Evolutionary conservation across 2,797 vertebrate genomes (phyloP).

Genomic region (Xenopus petersii): DNA sequence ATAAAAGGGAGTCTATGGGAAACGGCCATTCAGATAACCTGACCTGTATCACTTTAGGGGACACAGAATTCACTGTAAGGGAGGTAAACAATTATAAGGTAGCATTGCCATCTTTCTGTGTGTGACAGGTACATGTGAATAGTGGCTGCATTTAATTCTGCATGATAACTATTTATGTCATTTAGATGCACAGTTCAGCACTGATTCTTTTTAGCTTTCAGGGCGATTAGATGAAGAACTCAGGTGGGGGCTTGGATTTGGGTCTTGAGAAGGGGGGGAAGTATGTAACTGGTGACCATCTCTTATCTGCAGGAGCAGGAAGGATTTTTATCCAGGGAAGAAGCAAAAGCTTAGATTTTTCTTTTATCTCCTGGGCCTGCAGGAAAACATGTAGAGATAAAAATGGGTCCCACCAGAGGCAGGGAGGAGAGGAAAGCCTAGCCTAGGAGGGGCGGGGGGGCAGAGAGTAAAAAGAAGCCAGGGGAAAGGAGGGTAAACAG

Average conservation of each 20-base stretch:
- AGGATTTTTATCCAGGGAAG: slow-evolving; percentile 42
- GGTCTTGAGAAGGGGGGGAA: slow-evolving; percentile 27
- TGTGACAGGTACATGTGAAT: neutral
- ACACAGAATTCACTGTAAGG: no score
- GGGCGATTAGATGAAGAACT: slow-evolving; percentile 31
- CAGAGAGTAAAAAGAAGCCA: slow-evolving; percentile 1
- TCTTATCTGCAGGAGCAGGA: slow-evolving; percentile 47
- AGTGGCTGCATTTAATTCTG: neutral
- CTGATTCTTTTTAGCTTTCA: slow-evolving; percentile 2
- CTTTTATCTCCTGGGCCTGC: slow-evolving; percentile 44
- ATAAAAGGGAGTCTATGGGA: no score
- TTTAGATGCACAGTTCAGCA: slow-evolving; percentile 11
- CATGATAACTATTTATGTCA: neutral
- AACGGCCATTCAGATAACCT: no score
- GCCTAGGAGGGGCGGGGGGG: neutral
- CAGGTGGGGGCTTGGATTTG: slow-evolving; percentile 28
- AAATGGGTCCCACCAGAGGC: slow-evolving; percentile 39
- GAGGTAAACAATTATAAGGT: no score
- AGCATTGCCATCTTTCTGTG: neutral
- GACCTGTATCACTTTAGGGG: no score
- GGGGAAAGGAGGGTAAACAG: no score
- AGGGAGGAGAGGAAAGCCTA: neutral
- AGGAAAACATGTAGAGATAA: slow-evolving; percentile 39
- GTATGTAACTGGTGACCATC: slow-evolving; percentile 43
- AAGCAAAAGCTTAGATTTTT: slow-evolving; percentile 26